phyloP scores from a whole-genome alignment of 2,113 vertebrate genomes.

The Sclerurus mexicanus region DNA sequence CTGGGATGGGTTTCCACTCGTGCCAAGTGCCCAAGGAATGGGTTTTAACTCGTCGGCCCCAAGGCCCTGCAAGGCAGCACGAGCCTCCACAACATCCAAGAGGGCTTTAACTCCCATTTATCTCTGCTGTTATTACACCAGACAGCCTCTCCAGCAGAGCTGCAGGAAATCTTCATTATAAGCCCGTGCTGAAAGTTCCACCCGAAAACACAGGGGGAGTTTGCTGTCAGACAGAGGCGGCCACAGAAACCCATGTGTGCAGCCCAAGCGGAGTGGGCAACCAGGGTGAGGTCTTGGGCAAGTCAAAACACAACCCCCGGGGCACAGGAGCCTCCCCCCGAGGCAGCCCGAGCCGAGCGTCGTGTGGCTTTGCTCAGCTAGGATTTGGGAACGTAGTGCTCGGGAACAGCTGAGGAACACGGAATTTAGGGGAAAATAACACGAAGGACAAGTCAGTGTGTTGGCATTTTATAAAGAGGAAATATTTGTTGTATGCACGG shows the following conservation, averaged over 20 bases:
- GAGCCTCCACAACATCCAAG: background rate
- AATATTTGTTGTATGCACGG: accelerated
- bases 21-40: background rate
- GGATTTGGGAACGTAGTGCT: accelerated
- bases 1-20: background rate
- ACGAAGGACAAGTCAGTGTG: accelerated
- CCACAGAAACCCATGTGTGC: background rate
- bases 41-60: accelerated
- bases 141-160: background rate
- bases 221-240: accelerated
- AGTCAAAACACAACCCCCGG: too few relatives aligned
- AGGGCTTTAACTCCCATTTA: background rate
- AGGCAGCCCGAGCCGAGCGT: accelerated
- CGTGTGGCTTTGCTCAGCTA: background rate
- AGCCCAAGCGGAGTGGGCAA: too few relatives aligned
- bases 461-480: background rate
- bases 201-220: background rate
- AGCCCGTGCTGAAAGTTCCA: background rate
- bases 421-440: background rate
- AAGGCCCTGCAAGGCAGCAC: background rate
- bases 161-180: background rate
- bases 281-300: too few relatives aligned
- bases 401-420: background rate
- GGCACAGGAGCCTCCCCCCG: background rate
- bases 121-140: background rate